These are phyloP conservation scores for Falco naumanni DNA, from an alignment of 2,797 vertebrate genomes.

Conservation along the genomic window DNA sequence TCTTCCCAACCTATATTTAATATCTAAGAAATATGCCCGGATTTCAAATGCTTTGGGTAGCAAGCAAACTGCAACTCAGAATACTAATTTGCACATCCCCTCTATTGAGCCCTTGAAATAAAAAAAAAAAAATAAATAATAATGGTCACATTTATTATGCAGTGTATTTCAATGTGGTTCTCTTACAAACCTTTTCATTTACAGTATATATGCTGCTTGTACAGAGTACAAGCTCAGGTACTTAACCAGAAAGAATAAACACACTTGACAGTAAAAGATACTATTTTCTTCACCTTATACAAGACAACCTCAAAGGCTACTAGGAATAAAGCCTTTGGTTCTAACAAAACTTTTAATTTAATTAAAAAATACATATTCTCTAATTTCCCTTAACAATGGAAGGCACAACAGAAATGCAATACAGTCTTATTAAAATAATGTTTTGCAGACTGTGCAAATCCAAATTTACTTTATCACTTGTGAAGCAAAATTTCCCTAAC, in stretches of 20 bases:
- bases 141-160: neutral
- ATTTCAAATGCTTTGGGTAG: neutral
- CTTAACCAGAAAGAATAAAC: neutral
- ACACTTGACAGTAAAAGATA: neutral
- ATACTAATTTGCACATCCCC: neutral
- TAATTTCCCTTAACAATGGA: neutral
- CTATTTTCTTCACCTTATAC: neutral
- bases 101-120: neutral
- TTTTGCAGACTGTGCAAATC: neutral
- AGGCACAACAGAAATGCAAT: neutral
- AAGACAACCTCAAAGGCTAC: neutral
- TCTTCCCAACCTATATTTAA: neutral
- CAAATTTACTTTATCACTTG: neutral
- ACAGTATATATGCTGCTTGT: neutral
- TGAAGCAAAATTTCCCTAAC: slow-evolving; percentile 26
- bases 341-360: neutral
- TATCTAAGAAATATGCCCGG: neutral
- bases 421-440: neutral
- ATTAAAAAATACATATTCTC: neutral
- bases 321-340: neutral
- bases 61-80: neutral
- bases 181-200: neutral
- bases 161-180: neutral
- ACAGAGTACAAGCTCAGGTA: neutral
- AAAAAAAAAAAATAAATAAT: too few species aligned